Percentiles rank a stretch among this genome's conserved stretches.
Evolutionary conservation across 2,113 vertebrate species (phyloP).

Genomic region (Myanophis thanlyinensis): DNA sequence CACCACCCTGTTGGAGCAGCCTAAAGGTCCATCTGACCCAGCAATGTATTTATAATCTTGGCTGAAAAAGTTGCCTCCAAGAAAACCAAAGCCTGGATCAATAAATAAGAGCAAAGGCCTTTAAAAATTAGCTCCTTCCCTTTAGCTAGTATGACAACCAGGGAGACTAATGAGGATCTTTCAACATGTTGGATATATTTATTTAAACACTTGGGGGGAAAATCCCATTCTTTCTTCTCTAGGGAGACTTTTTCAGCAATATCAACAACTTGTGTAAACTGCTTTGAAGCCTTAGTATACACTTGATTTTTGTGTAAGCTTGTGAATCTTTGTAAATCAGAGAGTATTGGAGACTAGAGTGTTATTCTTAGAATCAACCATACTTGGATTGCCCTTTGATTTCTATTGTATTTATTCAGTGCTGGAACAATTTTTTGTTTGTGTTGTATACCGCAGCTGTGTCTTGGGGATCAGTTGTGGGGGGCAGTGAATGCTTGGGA

Average conservation of each 20-base stretch:
- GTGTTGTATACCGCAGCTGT: constrained; percentile 63
- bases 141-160: not conserved
- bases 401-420: constrained; percentile 65
- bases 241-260: not conserved
- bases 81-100: not conserved
- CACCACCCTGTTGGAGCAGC: not conserved
- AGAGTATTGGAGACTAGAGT: constrained; percentile 48
- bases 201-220: not conserved
- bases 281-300: constrained; percentile 10
- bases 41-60: not conserved
- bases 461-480: constrained; percentile 28
- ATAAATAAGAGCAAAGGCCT: not conserved
- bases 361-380: constrained; percentile 62
- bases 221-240: not conserved
- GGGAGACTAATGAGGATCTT: not conserved
- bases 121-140: not conserved
- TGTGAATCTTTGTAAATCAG: constrained; percentile 4
- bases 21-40: not conserved
- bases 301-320: constrained; percentile 23
- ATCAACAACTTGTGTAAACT: constrained; percentile 33
- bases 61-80: not conserved
- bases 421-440: constrained; percentile 63
- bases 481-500: constrained; percentile 53
- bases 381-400: constrained; percentile 57
- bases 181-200: not conserved